A percentile compares a stretch with the other conserved stretches of the same genome.
These are phyloP conservation scores for Dipodomys stephensi DNA, from an alignment of 2,113 vertebrate genomes.

Conservation along the genomic window DNA sequence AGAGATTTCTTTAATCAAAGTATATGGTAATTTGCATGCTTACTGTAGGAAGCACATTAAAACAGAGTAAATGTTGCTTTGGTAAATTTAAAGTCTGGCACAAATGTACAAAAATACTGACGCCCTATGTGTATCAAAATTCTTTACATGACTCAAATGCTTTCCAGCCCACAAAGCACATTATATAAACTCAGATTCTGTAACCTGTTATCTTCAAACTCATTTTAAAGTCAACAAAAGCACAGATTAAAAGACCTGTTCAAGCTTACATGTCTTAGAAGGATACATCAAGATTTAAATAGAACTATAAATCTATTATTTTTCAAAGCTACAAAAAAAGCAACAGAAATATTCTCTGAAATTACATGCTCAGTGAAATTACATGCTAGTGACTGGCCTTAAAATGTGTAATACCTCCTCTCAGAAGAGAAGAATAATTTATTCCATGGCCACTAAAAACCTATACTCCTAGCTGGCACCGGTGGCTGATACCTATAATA, in stretches of 20 bases:
- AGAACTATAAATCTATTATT: constrained; percentile 1
- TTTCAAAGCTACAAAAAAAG: constrained; percentile 18
- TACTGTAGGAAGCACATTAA: constrained; percentile 46
- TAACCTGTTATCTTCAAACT: background rate
- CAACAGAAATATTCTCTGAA: constrained; percentile 6
- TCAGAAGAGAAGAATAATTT: background rate
- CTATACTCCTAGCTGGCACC: background rate
- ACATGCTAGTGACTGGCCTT: background rate
- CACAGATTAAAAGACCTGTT: constrained; percentile 19
- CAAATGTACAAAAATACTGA: constrained; percentile 67
- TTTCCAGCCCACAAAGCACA: constrained; percentile 18
- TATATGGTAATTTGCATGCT: constrained; percentile 56
- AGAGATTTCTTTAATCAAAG: constrained; percentile 54
- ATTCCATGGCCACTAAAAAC: background rate
- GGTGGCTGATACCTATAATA: background rate
- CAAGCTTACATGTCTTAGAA: background rate
- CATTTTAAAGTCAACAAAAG: constrained; percentile 10
- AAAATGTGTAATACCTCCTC: background rate
- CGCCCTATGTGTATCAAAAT: constrained; percentile 20
- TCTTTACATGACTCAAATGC: constrained; percentile 55
- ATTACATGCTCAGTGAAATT: background rate
- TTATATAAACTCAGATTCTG: background rate
- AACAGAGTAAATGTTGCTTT: constrained; percentile 56
- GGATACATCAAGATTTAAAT: background rate
- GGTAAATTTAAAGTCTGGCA: constrained; percentile 63